Evolutionary conservation across 2,888 invertebrate species (phyloP), one percentile per base, ranked within the genome.

Genomic region (Calameuta idolon): DNA sequence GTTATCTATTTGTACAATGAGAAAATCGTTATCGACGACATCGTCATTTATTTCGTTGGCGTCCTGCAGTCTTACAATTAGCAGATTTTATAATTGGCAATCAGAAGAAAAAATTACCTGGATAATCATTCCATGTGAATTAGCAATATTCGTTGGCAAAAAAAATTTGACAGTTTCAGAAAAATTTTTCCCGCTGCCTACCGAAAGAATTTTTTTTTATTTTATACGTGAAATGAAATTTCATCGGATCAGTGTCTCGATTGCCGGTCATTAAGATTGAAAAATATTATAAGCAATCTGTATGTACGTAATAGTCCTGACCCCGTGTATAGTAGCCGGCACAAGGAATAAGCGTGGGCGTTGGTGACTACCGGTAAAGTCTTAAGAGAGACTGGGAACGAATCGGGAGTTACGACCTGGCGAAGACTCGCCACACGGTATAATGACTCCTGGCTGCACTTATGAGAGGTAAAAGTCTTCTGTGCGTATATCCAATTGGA

Each of bases 1-100:
- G 84, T 84, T 83, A 85, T 84, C 85, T 87, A 85, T 88, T 88
- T 88, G 87, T 82, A 83, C 84, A 79, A 76, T 75, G 77, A 79
- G 81, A 81, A 81, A 82, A 74, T 78, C 79, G 83, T 79, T 84
- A 84, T 83, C 82, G 79, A 83, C 75, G 77, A 74, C 80, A 80
- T 82, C 80, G 9, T 23, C 55, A 55, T 55, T 5, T 9, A 5
- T 23, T 55, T 23, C 55, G 55, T 15, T 40, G 9, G 15, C 2
- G 0, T 5, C 23, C 1, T 15, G 5, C 40, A 40, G 23, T 40
- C 15, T 40, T 3, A 12, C 35, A 35, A 12, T 35, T 23, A 23
- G 9, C 23, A 55, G 55, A n/a, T n/a, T n/a, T n/a, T n/a, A n/a
- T n/a, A n/a, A n/a, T n/a, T n/a, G n/a, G n/a, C n/a, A n/a, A n/a